Percentiles rank a stretch among this genome's conserved stretches.
phyloP scores from a whole-genome alignment of 2,113 vertebrate species.

The Channa argus region DNA sequence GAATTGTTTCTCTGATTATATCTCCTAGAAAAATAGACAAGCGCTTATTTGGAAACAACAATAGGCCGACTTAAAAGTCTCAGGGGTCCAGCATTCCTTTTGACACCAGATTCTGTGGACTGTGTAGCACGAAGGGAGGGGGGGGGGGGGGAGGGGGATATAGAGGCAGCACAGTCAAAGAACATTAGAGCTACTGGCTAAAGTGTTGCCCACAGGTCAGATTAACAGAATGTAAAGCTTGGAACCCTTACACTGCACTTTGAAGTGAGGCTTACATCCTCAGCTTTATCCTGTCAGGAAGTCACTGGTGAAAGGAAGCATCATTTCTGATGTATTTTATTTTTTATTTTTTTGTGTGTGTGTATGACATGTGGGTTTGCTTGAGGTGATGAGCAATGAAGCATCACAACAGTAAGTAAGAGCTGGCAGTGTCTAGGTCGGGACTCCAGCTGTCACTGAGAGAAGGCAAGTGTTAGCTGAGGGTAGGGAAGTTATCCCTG shows the following conservation, averaged over 20 bases:
- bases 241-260: constrained; percentile 54
- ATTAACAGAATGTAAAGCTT: constrained; percentile 71
- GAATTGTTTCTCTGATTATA: constrained; percentile 32
- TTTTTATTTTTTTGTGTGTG: neutral
- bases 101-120: constrained; percentile 48
- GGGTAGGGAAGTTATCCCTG: neutral
- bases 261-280: constrained; percentile 69
- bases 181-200: constrained; percentile 66
- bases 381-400: constrained; percentile 11
- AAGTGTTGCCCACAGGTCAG: constrained; percentile 73
- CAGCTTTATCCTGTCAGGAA: constrained; percentile 52
- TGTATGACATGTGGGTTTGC: constrained; percentile 23
- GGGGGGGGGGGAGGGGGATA: neutral
- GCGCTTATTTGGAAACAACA: constrained; percentile 35
- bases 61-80: constrained; percentile 35
- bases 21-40: constrained; percentile 15
- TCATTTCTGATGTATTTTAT: constrained; percentile 3
- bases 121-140: constrained; percentile 19
- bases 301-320: constrained; percentile 30
- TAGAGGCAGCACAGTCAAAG: constrained; percentile 48
- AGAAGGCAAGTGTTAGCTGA: neutral
- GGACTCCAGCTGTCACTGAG: constrained; percentile 6
- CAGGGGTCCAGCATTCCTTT: constrained; percentile 27
- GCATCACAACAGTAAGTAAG: constrained; percentile 27
- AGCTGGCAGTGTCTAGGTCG: neutral